Evolutionary conservation across 2,113 vertebrate genomes (phyloP), one percentile per base, ranked within the genome.

Genomic region (Ancistrus triradiatus): DNA sequence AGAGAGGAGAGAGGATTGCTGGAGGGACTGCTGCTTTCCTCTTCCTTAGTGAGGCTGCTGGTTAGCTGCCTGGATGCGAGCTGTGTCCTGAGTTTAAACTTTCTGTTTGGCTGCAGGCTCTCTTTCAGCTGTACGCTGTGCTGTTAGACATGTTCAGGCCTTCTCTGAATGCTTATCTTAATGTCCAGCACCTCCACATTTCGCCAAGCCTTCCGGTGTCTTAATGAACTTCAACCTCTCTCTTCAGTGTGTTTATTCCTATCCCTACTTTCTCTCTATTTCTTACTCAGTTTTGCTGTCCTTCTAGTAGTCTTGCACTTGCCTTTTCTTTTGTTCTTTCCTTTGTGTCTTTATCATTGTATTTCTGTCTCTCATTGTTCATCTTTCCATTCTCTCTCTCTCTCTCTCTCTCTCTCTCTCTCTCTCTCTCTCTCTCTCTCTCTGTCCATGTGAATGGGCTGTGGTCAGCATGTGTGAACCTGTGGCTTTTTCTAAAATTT

Each of bases 191-290:
- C 22, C 52, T 44, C 42, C 48, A 40, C 18, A 14, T 57, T 21
- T 60, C 65, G 59, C 52, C 48, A 49, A 57, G 51, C 22, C 24
- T 56, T 18, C 37, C 17, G 51, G 6, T 61, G 18, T 64, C 22
- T 51, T 50, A 25, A 44, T 43, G 35, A 57, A 27, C 14, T 38
- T 28, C 28, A 18, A n/a, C 55, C 10, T 59, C 19, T 44, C 37
- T 28, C 31, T 18, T 10, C 14, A 14, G 17, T n/a, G 27, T 40
- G 3, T 4, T 4, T 4, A 11, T 37, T 13, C 35, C 2, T 37
- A 3, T 1, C 35, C 14, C 14, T 1, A 37, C 14, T 37, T 37
- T 10, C 35, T 37, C 35, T 11, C 35, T 5, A 33, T 37, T 37
- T n/a, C n/a, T n/a, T n/a, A n/a, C n/a, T n/a, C n/a, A n/a, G n/a